A percentile compares a stretch with the other conserved stretches of the same genome.
Conservation (phyloP, 2,113 vertebrate species). For the Lota lota region DNA sequence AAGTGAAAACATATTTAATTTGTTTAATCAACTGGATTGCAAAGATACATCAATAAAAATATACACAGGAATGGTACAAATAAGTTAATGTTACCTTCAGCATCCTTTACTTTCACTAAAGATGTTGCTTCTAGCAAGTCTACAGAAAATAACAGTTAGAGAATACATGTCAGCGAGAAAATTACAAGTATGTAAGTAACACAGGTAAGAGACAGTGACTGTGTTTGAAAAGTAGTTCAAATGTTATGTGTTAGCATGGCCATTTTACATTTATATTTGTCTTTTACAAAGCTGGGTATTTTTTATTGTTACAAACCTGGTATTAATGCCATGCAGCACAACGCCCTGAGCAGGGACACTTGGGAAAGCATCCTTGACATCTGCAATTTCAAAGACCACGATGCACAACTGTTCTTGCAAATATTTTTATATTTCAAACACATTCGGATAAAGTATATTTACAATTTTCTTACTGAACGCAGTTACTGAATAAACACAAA, state of each 20-base stretch:
- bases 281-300: not conserved
- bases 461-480: no score
- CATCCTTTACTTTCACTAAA: conserved; percentile 49
- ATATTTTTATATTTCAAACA: not conserved
- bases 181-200: no score
- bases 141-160: conserved; percentile 32
- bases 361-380: conserved; percentile 42
- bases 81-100: conserved; percentile 41
- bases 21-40: no score
- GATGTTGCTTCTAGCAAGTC: conserved; percentile 60
- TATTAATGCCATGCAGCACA: conserved; percentile 50
- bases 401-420: no score
- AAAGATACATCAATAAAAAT: not conserved
- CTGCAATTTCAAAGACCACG: conserved; percentile 31
- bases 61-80: not conserved
- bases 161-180: not conserved
- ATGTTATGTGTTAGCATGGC: not conserved
- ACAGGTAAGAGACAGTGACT: not conserved
- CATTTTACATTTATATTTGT: not conserved
- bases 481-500: no score
- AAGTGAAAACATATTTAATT: no score
- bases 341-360: conserved; percentile 10
- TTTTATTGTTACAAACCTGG: conserved; percentile 44
- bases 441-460: no score
- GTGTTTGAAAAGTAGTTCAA: not conserved